Percentiles rank a stretch among this genome's conserved stretches.
Evolutionary conservation across 37 sponge, comb jelly and placozoan species (phyloP).

Genomic region (Mnemiopsis leidyi): DNA sequence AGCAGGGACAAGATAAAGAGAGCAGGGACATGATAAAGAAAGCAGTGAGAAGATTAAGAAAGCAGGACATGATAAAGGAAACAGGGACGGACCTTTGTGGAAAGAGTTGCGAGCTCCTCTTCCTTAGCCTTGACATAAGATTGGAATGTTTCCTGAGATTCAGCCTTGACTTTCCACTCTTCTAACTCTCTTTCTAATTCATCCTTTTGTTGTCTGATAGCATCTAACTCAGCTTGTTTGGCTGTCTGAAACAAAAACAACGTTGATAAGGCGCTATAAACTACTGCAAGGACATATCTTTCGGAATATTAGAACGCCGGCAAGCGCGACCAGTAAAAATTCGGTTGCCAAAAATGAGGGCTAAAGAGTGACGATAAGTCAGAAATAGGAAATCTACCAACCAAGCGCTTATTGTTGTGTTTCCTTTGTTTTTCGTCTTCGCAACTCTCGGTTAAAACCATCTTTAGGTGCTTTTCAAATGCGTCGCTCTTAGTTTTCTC

Average conservation of each 20-base stretch:
- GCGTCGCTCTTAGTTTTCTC: slow-evolving; percentile 21
- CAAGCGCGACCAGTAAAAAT: too few species aligned
- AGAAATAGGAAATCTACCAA: too few species aligned
- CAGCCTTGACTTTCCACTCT: background rate
- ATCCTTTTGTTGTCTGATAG: background rate
- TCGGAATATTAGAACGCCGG: too few species aligned
- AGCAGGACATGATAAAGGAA: too few species aligned
- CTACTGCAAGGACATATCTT: too few species aligned
- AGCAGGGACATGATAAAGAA: too few species aligned
- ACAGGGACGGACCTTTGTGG: background rate
- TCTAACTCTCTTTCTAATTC: background rate
- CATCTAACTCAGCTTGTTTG: slow-evolving; percentile 4
- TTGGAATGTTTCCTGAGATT: background rate
- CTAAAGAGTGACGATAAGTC: too few species aligned
- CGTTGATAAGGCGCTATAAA: too few species aligned
- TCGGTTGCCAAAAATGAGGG: too few species aligned
- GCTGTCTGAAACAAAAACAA: background rate
- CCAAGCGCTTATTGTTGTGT: slow-evolving; percentile 35
- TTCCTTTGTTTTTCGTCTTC: slow-evolving; percentile 14
- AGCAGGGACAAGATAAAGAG: too few species aligned
- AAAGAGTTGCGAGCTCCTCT: background rate
- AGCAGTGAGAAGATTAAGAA: too few species aligned
- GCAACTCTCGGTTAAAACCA: slow-evolving; percentile 10
- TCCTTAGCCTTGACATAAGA: background rate
- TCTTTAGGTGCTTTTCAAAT: slow-evolving; percentile 1